Evolutionary conservation across 2,888 invertebrate genomes (phyloP), one percentile per base, ranked within the genome.

Genomic region (Drosophila tripunctata): DNA sequence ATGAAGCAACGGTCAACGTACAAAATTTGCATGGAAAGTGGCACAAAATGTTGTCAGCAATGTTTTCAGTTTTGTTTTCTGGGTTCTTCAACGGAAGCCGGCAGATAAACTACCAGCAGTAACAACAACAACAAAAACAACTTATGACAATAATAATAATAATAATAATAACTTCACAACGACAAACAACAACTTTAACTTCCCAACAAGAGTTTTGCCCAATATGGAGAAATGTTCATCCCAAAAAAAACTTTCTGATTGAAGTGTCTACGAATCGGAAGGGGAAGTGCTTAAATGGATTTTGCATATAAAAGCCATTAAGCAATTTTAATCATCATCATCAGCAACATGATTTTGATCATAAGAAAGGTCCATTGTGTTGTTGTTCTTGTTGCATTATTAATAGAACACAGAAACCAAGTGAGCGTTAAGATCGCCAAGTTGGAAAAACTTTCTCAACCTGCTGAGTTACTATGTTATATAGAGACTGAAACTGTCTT

Each of bases 1-100:
- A 30, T 21, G 30, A 60, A 47, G 7, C 33, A 74, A 58, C 69
- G 68, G 80, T 68, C 70, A 33, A 47, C 68, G 21, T 44, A 84
- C 64, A 80, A n/a, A n/a, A 78, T 87, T 87, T 87, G 86, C 83
- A 83, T 85, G 83, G n/a, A 87, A 83, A 83, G 87, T 87, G 83
- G 83, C 83, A 87, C 75, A 75, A 63, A 80, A 51, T 58, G 67
- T 64, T 80, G 71, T 77, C 67, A 71, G 66, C 66, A 40, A 63
- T 54, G 51, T 71, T 67, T 78, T 55, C 27, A 64, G 64, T 64
- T 62, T 60, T 33, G 52, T 61, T 70, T 66, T 70, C 64, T 67
- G 63, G 55, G 71, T 67, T 56, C 80, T 61, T 41, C 31, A 74
- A 83, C 84, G 81, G 87, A 87, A 86, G 80, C 67, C 67, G 57